A percentile compares a stretch with the other conserved stretches of the same genome.
Evolutionary conservation across 37 sponge, comb jelly and placozoan genomes (phyloP).

Genomic region (Beroe ovata): DNA sequence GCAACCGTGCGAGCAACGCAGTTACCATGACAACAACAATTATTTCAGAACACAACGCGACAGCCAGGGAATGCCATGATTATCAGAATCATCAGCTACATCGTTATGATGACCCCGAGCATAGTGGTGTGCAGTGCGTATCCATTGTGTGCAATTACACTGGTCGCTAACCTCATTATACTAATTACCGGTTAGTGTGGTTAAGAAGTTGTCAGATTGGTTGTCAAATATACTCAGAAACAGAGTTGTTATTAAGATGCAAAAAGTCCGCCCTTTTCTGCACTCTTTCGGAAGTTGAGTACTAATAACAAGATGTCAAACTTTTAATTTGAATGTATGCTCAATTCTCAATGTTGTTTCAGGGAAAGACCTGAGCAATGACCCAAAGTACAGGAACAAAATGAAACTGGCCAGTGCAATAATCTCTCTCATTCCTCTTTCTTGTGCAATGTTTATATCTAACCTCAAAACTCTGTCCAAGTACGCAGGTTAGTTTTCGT

Average conservation of each 20-base stretch:
- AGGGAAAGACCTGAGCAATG: slow-evolving; percentile 24
- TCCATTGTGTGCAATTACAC: slow-evolving; percentile 36
- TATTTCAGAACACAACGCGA: slow-evolving; percentile 36
- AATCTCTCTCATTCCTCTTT: slow-evolving; percentile 5
- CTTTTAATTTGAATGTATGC: background rate
- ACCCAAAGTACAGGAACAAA: slow-evolving; percentile 34
- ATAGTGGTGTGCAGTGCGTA: slow-evolving; percentile 63
- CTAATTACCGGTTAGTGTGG: slow-evolving; percentile 60
- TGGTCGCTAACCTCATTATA: slow-evolving; percentile 31
- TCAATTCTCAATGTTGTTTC: background rate
- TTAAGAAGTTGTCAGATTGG: no score
- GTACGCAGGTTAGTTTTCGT: slow-evolving; percentile 64
- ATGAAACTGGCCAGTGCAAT: background rate
- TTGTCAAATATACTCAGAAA: no score
- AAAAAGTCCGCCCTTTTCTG: no score
- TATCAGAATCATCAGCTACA: slow-evolving; percentile 3
- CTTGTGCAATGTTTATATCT: slow-evolving; percentile 22
- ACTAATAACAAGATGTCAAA: no score
- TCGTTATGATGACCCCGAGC: slow-evolving; percentile 60
- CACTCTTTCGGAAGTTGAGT: no score
- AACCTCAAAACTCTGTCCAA: slow-evolving; percentile 54
- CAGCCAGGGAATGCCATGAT: slow-evolving; percentile 36
- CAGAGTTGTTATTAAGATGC: no score
- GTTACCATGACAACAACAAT: no score
- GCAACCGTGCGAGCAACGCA: no score